Conservation (phyloP, 2,888 invertebrate genomes). For the Lepidocyrtinus sp. region DNA sequence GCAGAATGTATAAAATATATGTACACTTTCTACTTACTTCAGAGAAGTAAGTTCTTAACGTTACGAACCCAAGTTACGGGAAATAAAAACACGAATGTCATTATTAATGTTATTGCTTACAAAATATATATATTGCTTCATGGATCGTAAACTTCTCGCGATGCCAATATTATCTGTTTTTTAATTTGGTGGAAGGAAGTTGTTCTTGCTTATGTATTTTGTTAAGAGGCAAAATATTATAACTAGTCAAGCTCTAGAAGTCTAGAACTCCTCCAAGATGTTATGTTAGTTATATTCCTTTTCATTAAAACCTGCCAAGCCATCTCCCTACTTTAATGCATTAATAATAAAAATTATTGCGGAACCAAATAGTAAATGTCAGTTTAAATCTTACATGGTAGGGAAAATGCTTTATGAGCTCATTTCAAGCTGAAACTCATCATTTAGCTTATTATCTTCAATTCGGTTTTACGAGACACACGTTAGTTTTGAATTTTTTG, state of each 20-base stretch:
- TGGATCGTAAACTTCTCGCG: conserved; percentile 46
- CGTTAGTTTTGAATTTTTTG: not conserved
- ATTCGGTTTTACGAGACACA: conserved; percentile 22
- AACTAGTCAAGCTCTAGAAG: too few species aligned
- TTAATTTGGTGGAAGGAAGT: too few species aligned
- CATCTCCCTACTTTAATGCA: too few species aligned
- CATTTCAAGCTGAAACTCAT: conserved; percentile 42
- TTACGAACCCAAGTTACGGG: too few species aligned
- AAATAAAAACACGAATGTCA: conserved; percentile 26
- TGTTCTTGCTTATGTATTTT: too few species aligned
- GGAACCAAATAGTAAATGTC: conserved; percentile 45
- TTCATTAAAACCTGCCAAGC: too few species aligned
- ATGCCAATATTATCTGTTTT: conserved; percentile 34
- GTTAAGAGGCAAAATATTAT: too few species aligned
- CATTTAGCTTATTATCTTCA: conserved; percentile 47
- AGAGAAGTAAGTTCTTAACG: too few species aligned
- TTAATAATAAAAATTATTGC: conserved; percentile 12
- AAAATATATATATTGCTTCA: conserved; percentile 42
- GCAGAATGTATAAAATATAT: too few species aligned
- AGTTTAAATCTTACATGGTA: conserved; percentile 45
- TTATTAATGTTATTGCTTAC: conserved; percentile 28
- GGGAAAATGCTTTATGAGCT: conserved; percentile 45
- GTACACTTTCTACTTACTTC: too few species aligned
- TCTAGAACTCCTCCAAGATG: too few species aligned
- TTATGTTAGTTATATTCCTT: too few species aligned